phyloP scores from a whole-genome alignment of 2,888 invertebrate species.

The Aspidiotus destructor region DNA sequence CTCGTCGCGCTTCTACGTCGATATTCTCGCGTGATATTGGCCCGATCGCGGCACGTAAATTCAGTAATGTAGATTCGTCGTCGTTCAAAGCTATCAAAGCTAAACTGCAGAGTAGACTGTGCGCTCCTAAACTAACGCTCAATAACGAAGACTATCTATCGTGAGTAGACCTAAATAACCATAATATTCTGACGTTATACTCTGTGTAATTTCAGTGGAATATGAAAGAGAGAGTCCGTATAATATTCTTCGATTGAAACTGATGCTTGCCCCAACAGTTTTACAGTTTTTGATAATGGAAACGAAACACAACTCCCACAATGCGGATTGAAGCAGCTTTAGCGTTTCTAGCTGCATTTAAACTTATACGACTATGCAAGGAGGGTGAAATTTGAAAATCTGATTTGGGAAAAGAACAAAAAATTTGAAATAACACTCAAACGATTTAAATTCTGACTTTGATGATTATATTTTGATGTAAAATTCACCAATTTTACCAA shows the following conservation, averaged over 20 bases:
- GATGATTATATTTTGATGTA: no score
- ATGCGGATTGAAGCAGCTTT: no score
- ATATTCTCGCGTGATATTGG: slow-evolving; percentile 28
- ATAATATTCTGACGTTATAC: background rate
- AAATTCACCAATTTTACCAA: no score
- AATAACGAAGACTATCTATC: slow-evolving; percentile 16
- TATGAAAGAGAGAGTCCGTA: background rate
- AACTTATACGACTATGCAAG: no score
- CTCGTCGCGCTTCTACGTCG: slow-evolving; percentile 12
- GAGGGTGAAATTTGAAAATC: no score
- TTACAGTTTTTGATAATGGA: no score
- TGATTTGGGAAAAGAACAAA: no score
- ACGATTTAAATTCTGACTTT: no score
- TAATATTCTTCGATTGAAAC: background rate
- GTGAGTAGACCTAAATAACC: slow-evolving; percentile 2
- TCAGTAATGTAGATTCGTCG: slow-evolving; percentile 26
- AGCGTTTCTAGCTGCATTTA: no score
- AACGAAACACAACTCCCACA: no score
- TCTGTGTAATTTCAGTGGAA: background rate
- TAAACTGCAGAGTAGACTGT: slow-evolving; percentile 5
- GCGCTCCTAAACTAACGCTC: slow-evolving; percentile 19
- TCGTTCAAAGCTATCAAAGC: slow-evolving; percentile 14
- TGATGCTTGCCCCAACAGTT: no score
- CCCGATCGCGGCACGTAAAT: slow-evolving; percentile 23
- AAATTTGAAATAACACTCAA: no score